Evolutionary conservation across 2,113 vertebrate species (phyloP).

Genomic region (Gnathonemus echidnorhynchus): DNA sequence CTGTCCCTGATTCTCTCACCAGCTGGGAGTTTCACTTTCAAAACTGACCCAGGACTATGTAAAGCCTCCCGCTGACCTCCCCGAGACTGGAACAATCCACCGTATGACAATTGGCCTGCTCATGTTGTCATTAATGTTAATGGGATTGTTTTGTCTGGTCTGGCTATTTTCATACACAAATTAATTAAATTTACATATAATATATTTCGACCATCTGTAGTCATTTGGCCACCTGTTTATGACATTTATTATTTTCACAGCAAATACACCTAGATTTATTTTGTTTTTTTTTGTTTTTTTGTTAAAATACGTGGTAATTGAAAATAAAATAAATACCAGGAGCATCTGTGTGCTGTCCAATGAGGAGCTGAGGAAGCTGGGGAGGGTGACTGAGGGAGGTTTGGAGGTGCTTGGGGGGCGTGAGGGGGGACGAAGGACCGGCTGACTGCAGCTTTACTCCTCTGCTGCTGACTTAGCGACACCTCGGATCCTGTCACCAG

Average conservation of each 20-base stretch:
- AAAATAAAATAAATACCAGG: background rate
- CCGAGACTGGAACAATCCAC: background rate
- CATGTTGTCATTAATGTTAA: background rate
- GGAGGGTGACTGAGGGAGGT: background rate
- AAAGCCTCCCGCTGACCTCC: constrained; percentile 12
- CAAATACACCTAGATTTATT: background rate
- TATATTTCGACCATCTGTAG: background rate
- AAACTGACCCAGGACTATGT: constrained; percentile 10
- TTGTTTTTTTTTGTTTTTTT: background rate
- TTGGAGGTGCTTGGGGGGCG: background rate
- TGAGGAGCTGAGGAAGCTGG: background rate
- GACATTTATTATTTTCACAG: background rate
- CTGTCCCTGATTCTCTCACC: constrained; percentile 15
- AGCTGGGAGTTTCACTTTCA: constrained; percentile 16
- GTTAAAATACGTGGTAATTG: background rate
- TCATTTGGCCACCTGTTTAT: background rate
- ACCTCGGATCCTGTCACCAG: background rate
- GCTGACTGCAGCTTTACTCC: background rate
- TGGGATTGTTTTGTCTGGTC: background rate
- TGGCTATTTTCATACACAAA: constrained; percentile 4
- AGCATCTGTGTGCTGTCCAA: background rate
- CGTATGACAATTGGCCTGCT: background rate
- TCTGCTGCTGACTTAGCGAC: background rate
- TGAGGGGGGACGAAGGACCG: background rate
- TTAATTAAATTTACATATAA: background rate